Evolutionary conservation across 53 echinoderm and acorn worm species (phyloP).

Genomic region (Mesocentrotus franciscanus): DNA sequence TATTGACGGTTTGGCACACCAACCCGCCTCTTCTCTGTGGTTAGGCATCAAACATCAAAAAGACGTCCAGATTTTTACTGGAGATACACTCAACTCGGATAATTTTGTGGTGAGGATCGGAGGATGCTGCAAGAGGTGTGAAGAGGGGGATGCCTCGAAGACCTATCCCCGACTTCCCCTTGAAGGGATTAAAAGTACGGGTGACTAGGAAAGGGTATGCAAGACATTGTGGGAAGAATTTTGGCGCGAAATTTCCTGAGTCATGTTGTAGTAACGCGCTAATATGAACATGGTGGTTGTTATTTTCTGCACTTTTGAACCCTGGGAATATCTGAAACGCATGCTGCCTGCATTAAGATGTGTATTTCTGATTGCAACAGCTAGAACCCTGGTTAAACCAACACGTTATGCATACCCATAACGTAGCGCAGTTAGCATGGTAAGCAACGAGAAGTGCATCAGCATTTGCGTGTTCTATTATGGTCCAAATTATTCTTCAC

Average conservation of each 20-base stretch:
- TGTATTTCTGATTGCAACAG: constrained; percentile 14
- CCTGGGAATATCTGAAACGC: constrained; percentile 7
- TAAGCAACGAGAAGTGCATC: too few relatives aligned
- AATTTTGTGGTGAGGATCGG: constrained; percentile 25
- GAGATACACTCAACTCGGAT: constrained; percentile 32
- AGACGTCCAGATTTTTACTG: background rate
- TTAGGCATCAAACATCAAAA: constrained; percentile 34
- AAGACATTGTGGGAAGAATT: background rate
- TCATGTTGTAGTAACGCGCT: constrained; percentile 31
- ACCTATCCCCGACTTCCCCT: constrained; percentile 22
- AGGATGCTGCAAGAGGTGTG: constrained; percentile 14
- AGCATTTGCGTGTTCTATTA: too few relatives aligned
- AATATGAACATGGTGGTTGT: constrained; percentile 52
- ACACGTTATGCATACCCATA: background rate
- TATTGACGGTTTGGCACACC: constrained; percentile 35
- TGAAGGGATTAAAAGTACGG: constrained; percentile 41
- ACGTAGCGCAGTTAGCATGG: too few relatives aligned
- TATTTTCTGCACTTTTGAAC: constrained; percentile 64
- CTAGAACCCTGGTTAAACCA: background rate
- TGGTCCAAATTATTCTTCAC: too few relatives aligned
- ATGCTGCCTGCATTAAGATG: constrained; percentile 40
- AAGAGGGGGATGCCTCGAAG: constrained; percentile 23
- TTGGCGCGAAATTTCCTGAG: constrained; percentile 52
- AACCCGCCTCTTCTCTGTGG: constrained; percentile 24
- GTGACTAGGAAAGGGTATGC: constrained; percentile 28